Evolutionary conservation across 2,888 invertebrate genomes (phyloP), one percentile per base, ranked within the genome.

Genomic region (Hoplodrina blanda): DNA sequence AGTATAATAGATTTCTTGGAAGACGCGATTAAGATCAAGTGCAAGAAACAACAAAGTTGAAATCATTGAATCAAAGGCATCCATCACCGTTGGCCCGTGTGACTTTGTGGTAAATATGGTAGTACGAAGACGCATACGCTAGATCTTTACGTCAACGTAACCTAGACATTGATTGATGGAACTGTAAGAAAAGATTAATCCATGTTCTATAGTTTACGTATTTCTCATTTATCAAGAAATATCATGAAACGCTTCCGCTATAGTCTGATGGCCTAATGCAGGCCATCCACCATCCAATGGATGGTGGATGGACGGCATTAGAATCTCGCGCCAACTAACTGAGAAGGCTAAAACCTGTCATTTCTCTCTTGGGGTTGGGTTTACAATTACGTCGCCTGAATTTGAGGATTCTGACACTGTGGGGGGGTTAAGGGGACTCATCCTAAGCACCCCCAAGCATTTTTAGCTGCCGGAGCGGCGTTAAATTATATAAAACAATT

Each of bases 111-210:
- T 69, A 41, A 54, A 54, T 70, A 65, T 17, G 44, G 57, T 10
- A 37, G 17, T 46, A 60, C 44, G 65, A 54, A 55, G 30, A 50
- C 69, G 25, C 25, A 56, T 56, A 30, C 53, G 15, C 33, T 69
- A 19, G 25, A 50, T 15, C 19, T 33, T 59, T 62, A 59, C 57
- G 57, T 69, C 25, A 49, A 49, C 17, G 49, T 73, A 55, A 57
- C 69, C 62, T 62, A 25, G 62, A 62, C 57, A 59, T 44, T 76
- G 73, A 69, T 69, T 62, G 76, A 74, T 74, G 25, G 33, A 61
- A 69, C 53, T 62, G 20, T 55, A 19, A 44, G 49, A 49, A 53
- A 52, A 69, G 19, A 75, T 69, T 33, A 49, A 44, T 76, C 17
- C 15, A 17, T 17, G 33, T 50, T 59, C n/a, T 73, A 41, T 50